Evolutionary conservation across 1,140 invertebrate genomes (phyloP).

Genomic region (Harpegnathos saltator): DNA sequence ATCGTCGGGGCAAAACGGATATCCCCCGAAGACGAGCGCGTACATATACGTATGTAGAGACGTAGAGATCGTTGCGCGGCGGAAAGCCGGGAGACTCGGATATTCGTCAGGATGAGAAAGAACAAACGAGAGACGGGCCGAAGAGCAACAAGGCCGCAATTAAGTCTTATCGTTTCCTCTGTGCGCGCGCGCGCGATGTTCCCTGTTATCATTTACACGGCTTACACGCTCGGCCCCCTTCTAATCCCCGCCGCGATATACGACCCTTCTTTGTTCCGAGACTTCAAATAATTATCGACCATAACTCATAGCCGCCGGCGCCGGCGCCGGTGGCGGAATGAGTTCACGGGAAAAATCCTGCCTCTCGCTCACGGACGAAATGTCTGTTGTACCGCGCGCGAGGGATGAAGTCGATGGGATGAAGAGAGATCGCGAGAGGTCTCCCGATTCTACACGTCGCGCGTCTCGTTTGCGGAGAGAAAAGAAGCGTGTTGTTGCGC

Average conservation of each 20-base stretch:
- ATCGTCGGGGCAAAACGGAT: conserved; percentile 43
- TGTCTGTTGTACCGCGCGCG: not conserved
- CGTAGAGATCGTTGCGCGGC: conserved; percentile 34
- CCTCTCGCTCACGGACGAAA: not conserved
- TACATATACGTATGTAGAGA: no score
- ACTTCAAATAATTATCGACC: conserved; percentile 76
- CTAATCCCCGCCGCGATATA: conserved; percentile 63
- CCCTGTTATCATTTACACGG: conserved; percentile 78
- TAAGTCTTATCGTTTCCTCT: conserved; percentile 75
- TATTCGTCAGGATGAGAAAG: conserved; percentile 58
- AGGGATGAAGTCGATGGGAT: conserved; percentile 1
- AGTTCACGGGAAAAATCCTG: conserved; percentile 5
- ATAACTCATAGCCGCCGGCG: conserved; percentile 70
- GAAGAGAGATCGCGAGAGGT: not conserved
- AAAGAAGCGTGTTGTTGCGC: no score
- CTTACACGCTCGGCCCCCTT: conserved; percentile 71
- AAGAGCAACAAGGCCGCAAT: conserved; percentile 64
- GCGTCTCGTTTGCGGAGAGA: no score
- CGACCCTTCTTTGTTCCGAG: conserved; percentile 67
- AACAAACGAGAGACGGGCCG: conserved; percentile 44
- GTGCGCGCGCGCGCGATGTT: conserved; percentile 59
- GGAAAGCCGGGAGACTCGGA: conserved; percentile 57
- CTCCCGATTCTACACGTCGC: not conserved
- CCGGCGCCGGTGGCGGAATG: conserved; percentile 23
- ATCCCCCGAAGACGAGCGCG: conserved; percentile 46